Evolutionary conservation across 2,888 invertebrate species (phyloP), one percentile per base, ranked within the genome.

Genomic region (Rhamnusium bicolor): DNA sequence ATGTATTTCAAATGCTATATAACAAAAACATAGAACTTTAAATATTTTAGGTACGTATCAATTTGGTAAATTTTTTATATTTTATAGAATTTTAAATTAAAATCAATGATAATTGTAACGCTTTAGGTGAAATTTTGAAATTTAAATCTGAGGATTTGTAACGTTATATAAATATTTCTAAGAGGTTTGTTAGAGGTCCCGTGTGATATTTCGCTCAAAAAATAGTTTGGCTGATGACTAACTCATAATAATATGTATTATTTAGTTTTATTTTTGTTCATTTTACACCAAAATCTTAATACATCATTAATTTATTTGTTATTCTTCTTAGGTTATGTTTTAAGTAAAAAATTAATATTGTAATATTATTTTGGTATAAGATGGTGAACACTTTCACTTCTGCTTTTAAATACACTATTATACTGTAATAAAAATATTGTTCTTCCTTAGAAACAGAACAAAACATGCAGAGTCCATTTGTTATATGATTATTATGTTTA

Each of bases 171-270:
- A 73, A 74, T 69, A 72, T 75, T 79, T 72, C 69, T 75, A 66
- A 66, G 71, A 73, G 71, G 62, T 79, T 76, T 82, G 81, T 84
- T 83, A 83, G 84, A 85, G 83, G 82, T 85, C 84, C 85, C 83
- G 83, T 84, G 85, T 85, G 86, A 86, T 85, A 85, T 81, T 83
- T 82, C 85, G 85, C 85, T 86, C 85, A 86, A 86, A 81, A 79
- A 81, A 75, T 81, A 76, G 72, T 76, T 79, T 83, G 83, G 82
- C 82, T 82, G 79, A 83, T 79, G 79, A 77, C 80, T 82, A 80
- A 77, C 75, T 78, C 70, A 73, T 73, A 61, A 61, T 70, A 73
- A 56, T 72, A 70, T 63, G 66, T 69, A 70, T 72, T 63, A 21
- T 71, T 71, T 72, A 63, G 58, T 77, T 77, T 63, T 21, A 62